phyloP scores from a whole-genome alignment of 2,113 vertebrate species.

The Cynoglossus semilaevis region DNA sequence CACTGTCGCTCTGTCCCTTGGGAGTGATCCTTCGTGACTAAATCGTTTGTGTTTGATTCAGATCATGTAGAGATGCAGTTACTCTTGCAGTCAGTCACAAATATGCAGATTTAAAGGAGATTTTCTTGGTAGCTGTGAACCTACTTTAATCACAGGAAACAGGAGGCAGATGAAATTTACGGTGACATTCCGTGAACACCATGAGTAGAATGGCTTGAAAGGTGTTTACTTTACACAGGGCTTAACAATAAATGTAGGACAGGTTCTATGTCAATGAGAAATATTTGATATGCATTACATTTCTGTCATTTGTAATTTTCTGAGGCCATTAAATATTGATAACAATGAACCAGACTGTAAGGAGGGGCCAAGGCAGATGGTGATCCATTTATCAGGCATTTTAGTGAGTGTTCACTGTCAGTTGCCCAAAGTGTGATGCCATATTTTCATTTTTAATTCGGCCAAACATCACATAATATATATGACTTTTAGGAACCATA shows the following conservation, averaged over 20 bases:
- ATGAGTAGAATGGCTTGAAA: neutral
- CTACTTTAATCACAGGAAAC: conserved; percentile 53
- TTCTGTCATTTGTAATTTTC: neutral
- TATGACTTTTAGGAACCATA: neutral
- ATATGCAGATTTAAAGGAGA: conserved; percentile 38
- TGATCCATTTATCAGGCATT: conserved; percentile 57
- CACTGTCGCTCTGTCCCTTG: conserved; percentile 18
- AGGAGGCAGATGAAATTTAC: conserved; percentile 15
- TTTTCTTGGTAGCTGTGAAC: conserved; percentile 54
- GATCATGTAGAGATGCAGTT: conserved; percentile 18
- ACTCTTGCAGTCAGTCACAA: conserved; percentile 29
- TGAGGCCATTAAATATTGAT: conserved; percentile 52
- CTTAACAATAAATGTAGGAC: neutral
- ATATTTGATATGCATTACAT: neutral
- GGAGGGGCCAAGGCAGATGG: conserved; percentile 65
- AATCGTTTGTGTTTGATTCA: conserved; percentile 13
- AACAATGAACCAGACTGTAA: conserved; percentile 37
- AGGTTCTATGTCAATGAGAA: neutral
- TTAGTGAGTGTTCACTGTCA: conserved; percentile 33
- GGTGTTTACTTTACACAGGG: too few relatives aligned
- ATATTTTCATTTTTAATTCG: conserved; percentile 59
- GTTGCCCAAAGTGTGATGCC: conserved; percentile 48
- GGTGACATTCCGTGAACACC: conserved; percentile 7
- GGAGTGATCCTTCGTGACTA: neutral
- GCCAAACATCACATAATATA: conserved; percentile 53